phyloP scores from a whole-genome alignment of 2,888 invertebrate genomes.

The Lepidochrysops patricia region DNA sequence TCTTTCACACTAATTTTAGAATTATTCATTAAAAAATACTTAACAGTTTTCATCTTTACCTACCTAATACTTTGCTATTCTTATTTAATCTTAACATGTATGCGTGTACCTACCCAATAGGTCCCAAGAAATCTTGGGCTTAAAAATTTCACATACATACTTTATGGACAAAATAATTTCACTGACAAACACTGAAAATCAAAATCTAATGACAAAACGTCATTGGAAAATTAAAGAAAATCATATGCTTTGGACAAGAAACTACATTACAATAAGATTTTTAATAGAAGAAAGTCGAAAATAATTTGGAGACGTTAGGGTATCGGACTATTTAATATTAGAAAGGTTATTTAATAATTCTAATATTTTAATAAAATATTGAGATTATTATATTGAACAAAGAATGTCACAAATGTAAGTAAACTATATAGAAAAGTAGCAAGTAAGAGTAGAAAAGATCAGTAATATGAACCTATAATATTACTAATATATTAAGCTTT shows the following conservation, averaged over 20 bases:
- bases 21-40: too few relatives aligned
- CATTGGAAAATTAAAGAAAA: constrained; percentile 66
- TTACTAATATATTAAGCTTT: too few relatives aligned
- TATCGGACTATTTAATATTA: constrained; percentile 5
- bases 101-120: too few relatives aligned
- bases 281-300: background rate
- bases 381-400: too few relatives aligned
- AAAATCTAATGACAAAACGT: constrained; percentile 46
- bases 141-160: background rate
- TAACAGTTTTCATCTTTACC: too few relatives aligned
- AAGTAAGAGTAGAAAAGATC: background rate
- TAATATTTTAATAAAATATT: too few relatives aligned
- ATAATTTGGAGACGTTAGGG: background rate
- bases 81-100: too few relatives aligned
- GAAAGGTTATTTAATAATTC: background rate
- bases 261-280: background rate
- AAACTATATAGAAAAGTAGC: background rate
- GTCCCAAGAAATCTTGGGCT: too few relatives aligned
- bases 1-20: too few relatives aligned
- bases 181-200: constrained; percentile 32
- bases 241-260: constrained; percentile 52
- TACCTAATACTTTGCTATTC: too few relatives aligned
- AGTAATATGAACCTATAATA: too few relatives aligned
- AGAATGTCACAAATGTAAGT: background rate
- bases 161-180: background rate